A percentile compares a stretch with the other conserved stretches of the same genome.
phyloP scores from a whole-genome alignment of 2,797 vertebrate species.

The Aselliscus stoliczkanus region DNA sequence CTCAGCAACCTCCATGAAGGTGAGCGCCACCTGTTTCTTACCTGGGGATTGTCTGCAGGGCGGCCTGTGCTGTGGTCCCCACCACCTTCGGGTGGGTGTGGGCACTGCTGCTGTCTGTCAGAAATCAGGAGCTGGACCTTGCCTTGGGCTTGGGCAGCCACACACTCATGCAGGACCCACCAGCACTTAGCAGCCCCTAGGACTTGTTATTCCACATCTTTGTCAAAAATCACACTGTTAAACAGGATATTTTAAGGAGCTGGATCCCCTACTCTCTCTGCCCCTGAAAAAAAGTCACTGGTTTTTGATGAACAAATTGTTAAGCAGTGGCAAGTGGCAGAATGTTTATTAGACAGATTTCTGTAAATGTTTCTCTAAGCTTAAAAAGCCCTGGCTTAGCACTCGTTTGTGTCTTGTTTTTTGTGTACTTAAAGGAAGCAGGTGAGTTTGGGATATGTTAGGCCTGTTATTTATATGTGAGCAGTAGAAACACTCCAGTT shows the following conservation, averaged over 20 bases:
- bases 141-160: too few relatives aligned
- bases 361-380: background rate
- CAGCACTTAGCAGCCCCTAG: background rate
- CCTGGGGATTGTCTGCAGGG: background rate
- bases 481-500: background rate
- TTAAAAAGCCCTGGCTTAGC: background rate
- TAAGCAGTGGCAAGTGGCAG: background rate
- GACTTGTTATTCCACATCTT: background rate
- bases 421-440: background rate
- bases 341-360: background rate
- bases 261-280: background rate
- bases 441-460: background rate
- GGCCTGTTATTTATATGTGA: background rate
- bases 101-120: background rate
- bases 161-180: background rate
- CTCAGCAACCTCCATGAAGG: slow-evolving; percentile 92
- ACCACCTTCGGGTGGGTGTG: background rate
- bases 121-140: background rate
- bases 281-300: background rate
- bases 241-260: background rate
- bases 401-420: background rate
- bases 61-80: background rate
- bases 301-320: background rate
- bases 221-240: background rate
- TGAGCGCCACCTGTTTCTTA: slow-evolving; percentile 66